Conservation (phyloP, 2,113 vertebrate species). For the Lepus americanus region DNA sequence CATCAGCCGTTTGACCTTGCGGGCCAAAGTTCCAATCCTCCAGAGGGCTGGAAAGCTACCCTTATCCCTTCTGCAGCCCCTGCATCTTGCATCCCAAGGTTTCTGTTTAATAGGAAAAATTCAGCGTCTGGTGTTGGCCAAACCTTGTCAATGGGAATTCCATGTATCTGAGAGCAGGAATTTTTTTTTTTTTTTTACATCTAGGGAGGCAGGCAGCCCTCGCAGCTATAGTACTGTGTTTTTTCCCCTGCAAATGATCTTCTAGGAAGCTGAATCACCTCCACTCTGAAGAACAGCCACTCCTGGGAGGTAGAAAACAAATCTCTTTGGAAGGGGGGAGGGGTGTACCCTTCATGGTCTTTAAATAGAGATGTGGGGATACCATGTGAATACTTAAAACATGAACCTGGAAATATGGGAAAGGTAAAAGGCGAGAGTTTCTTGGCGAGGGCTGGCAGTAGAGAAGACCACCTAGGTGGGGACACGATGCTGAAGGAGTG, state of each 20-base stretch:
- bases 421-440: not conserved
- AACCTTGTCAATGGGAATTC: conserved; percentile 77
- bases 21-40: conserved; percentile 67
- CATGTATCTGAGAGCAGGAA: conserved; percentile 71
- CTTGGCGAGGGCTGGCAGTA: not conserved
- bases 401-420: not conserved
- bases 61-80: not conserved
- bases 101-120: conserved; percentile 45
- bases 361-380: conserved; percentile 5
- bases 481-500: not conserved
- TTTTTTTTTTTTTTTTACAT: conserved; percentile 56
- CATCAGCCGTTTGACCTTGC: conserved; percentile 66
- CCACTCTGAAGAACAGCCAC: conserved; percentile 65
- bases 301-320: conserved; percentile 53
- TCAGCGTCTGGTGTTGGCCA: conserved; percentile 48
- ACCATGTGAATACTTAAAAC: not conserved
- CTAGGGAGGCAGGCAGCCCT: conserved; percentile 64
- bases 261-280: conserved; percentile 80
- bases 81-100: not conserved
- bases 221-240: conserved; percentile 63
- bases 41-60: not conserved
- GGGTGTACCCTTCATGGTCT: not conserved
- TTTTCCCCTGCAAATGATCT: conserved; percentile 68
- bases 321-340: not conserved
- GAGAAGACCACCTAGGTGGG: not conserved